Evolutionary conservation across 1,140 invertebrate species (phyloP), one percentile per base, ranked within the genome.

Genomic region (Drosophila pandora): DNA sequence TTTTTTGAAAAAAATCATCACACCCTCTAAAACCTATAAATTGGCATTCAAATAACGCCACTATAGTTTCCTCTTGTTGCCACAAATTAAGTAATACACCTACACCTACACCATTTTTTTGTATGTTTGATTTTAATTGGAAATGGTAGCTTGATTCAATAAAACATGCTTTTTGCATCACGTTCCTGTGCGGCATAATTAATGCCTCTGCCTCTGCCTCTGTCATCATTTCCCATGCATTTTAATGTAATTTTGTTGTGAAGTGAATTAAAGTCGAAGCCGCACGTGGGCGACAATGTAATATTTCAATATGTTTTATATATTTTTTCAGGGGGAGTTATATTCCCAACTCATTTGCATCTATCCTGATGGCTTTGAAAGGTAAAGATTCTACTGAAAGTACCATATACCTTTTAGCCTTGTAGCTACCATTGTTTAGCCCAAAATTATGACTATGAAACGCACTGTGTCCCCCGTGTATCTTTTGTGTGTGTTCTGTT

Each of bases 381-480:
- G 17, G 17, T 17, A 17, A 17, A 17, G 17, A 17, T 1, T 17
- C 17, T 17, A 17, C 17, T 17, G 17, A 17, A 17, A 17, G 17
- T 17, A 17, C 17, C 17, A 17, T 0, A 17, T 17, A 17, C 17
- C 17, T 17, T 17, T 17, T 17, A 17, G 17, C 17, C 17, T 17
- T 17, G 17, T 17, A 17, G 17, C 25, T 28, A 28, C 32, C 32
- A 2, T 8, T 13, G 3, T 43, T 7, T 43, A 21, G 22, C 2
- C 9, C 2, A 2, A n/a, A 37, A 37, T 34, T 50, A 41, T 13
- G 23, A 25, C 17, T 4, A 12, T n/a, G 59, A 13, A 22, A 61
- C 59, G 49, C 49, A 54, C 49, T 62, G 62, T 37, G 10, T 37
- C 21, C 25, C 57, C 2, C 13, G 13, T 50, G 25, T 74, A 25